These are phyloP conservation scores for Gambusia yucatana DNA, from an alignment of 2,797 vertebrate genomes.

Conservation along the genomic window DNA sequence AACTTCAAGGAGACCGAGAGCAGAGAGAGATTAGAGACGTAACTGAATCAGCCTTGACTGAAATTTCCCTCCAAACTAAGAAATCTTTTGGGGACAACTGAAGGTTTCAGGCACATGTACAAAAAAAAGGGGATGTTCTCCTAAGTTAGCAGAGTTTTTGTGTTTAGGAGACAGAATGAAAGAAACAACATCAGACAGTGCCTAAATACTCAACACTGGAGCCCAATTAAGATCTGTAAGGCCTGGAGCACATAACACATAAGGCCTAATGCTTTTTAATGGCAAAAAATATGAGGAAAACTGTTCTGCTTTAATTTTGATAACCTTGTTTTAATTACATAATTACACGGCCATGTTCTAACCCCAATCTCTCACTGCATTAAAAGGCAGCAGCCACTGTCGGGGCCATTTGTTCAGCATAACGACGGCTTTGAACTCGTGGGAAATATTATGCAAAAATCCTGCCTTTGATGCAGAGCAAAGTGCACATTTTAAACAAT, in stretches of 20 bases:
- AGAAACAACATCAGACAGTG: slow-evolving; percentile 46
- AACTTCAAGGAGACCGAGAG: slow-evolving; percentile 18
- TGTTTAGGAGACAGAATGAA: slow-evolving; percentile 28
- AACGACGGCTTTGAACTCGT: slow-evolving; percentile 73
- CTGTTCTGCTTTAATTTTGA: slow-evolving; percentile 44
- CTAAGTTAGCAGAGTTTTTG: slow-evolving; percentile 28
- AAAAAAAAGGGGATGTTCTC: slow-evolving; percentile 3
- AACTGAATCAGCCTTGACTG: slow-evolving; percentile 31
- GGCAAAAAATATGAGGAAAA: slow-evolving; percentile 51
- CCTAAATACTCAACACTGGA: slow-evolving; percentile 47
- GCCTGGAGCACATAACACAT: slow-evolving; percentile 16
- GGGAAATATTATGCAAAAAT: slow-evolving; percentile 68
- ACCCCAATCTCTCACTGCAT: slow-evolving; percentile 45
- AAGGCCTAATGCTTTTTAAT: slow-evolving; percentile 49
- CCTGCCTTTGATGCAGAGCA: slow-evolving; percentile 73
- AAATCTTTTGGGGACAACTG: slow-evolving; percentile 26
- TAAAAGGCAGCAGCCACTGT: slow-evolving; percentile 55
- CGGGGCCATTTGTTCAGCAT: slow-evolving; percentile 65
- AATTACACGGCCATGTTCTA: slow-evolving; percentile 26
- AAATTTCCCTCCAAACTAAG: slow-evolving; percentile 31
- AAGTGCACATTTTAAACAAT: slow-evolving; percentile 80
- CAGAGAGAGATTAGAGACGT: slow-evolving; percentile 36
- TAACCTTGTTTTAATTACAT: slow-evolving; percentile 63
- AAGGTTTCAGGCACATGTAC: slow-evolving; percentile 21
- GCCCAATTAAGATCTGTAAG: slow-evolving; percentile 52